A percentile compares a stretch with the other conserved stretches of the same genome.
Evolutionary conservation across 1,140 invertebrate species (phyloP).

Genomic region (Helicoverpa armigera): DNA sequence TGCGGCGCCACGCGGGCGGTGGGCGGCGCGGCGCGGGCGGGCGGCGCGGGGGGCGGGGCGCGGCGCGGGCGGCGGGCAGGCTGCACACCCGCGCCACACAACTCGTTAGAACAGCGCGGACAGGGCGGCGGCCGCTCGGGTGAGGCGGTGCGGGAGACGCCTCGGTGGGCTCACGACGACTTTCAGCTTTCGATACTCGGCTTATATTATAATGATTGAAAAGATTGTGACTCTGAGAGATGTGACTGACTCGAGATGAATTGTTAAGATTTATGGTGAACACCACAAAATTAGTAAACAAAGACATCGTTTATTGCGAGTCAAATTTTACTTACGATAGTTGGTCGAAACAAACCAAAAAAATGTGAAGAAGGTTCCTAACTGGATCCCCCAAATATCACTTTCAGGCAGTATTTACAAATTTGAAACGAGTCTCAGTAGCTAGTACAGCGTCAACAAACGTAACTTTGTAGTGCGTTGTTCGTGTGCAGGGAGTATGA

Average conservation of each 20-base stretch:
- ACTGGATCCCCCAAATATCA: too few species aligned
- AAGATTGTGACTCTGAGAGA: too few species aligned
- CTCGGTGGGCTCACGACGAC: not conserved
- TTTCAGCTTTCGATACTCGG: not conserved
- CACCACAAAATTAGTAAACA: not conserved
- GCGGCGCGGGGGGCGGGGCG: conserved; percentile 53
- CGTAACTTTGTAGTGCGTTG: too few species aligned
- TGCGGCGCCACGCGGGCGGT: conserved; percentile 34
- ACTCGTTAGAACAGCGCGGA: conserved; percentile 8
- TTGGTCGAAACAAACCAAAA: too few species aligned
- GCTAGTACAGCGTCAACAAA: too few species aligned
- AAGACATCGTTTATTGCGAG: not conserved
- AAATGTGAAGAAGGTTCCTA: too few species aligned
- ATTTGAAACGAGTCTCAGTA: too few species aligned
- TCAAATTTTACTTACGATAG: too few species aligned
- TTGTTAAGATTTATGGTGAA: not conserved
- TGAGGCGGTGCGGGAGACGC: not conserved
- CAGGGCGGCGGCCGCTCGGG: conserved; percentile 10
- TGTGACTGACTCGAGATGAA: not conserved
- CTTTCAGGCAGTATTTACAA: too few species aligned
- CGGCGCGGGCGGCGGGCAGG: not conserved
- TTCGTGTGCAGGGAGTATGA: too few species aligned
- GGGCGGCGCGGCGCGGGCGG: conserved; percentile 39
- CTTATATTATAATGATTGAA: conserved; percentile 2
- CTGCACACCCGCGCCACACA: conserved; percentile 23